Base-by-base conservation (phyloP, 1,140 invertebrate genomes). In the Drosophila baimaii region DNA sequence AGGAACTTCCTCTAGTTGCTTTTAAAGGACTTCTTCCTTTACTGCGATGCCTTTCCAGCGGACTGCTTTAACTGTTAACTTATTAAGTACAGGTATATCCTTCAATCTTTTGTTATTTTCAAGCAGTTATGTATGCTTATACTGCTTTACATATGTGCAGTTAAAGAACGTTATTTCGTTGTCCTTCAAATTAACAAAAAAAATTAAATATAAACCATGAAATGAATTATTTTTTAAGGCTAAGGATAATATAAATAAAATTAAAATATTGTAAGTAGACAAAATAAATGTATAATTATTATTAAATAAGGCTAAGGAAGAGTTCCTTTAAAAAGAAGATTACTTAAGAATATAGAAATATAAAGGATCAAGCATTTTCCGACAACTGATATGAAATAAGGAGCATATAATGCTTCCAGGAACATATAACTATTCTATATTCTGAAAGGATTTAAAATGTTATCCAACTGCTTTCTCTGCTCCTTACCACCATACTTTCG, bases 181-280 rank as follows among this genome's bases (percentile, higher is more conserved):
- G 12, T 15, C 4, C 1, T 35, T 2, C 4, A 2, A 15, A 6
- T 15, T 15, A 15, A 1, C 5, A 27, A 27, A 27, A 27, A 6
- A 5, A 6, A 1, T 1, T 35, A 0, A 13, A 35, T 0, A 1
- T 12, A 31, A 31, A 12, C 0, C 3, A 31, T 31, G 3, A 31
- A 10, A 10, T 31, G 13, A 1, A 33, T 12, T 13, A 33, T 13
- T 33, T 33, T 33, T 33, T n/a, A n/a, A 33, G 31, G 10, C 31
- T 12, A n/a, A 33, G 10, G 5, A 12, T 33, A 33, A 46, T 0
- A 47, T 25, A 0, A 1, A 2, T 10, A 0, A 47, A 10, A 25
- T n/a, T 9, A 5, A 25, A n/a, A 25, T 47, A 8, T 10, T 15
- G 13, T 13, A 13, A 12, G 10, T 12, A 33, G 12, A 13, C 1